phyloP scores from a whole-genome alignment of 2,888 invertebrate genomes.

The Ecliptopera silaceata region DNA sequence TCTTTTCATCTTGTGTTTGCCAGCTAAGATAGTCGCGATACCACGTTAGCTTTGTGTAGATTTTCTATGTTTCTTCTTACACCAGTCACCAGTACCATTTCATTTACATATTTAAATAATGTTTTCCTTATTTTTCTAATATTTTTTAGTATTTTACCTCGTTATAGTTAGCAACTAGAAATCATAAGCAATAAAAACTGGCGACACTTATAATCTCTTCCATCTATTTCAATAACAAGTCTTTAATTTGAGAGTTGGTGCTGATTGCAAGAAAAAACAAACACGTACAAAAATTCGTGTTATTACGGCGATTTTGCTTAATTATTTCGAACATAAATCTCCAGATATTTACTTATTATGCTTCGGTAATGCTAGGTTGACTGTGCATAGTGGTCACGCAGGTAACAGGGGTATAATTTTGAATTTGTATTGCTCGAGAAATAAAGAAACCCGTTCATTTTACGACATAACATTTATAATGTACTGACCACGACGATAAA shows the following conservation, averaged over 20 bases:
- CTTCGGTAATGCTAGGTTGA: slow-evolving; percentile 67
- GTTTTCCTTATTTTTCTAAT: too few species aligned
- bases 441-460: slow-evolving; percentile 40
- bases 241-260: slow-evolving; percentile 28
- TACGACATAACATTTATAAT: slow-evolving; percentile 20
- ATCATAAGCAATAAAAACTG: slow-evolving; percentile 21
- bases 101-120: neutral
- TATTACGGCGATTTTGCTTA: slow-evolving; percentile 57
- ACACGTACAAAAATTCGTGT: slow-evolving; percentile 48
- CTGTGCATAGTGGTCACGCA: slow-evolving; percentile 62
- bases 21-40: too few species aligned
- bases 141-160: neutral
- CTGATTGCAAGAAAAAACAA: slow-evolving; percentile 45
- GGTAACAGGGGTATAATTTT: slow-evolving; percentile 52
- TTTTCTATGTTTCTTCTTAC: too few species aligned
- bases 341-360: slow-evolving; percentile 69
- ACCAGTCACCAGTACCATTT: too few species aligned
- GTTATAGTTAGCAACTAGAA: neutral
- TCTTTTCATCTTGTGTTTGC: too few species aligned
- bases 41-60: too few species aligned
- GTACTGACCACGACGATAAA: slow-evolving; percentile 10
- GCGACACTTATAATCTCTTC: slow-evolving; percentile 25
- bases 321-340: slow-evolving; percentile 73
- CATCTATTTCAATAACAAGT: slow-evolving; percentile 37
- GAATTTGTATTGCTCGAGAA: slow-evolving; percentile 48